A percentile compares a stretch with the other conserved stretches of the same genome.
Conservation (phyloP, 1,140 invertebrate species). For the Diorhabda carinulata region DNA sequence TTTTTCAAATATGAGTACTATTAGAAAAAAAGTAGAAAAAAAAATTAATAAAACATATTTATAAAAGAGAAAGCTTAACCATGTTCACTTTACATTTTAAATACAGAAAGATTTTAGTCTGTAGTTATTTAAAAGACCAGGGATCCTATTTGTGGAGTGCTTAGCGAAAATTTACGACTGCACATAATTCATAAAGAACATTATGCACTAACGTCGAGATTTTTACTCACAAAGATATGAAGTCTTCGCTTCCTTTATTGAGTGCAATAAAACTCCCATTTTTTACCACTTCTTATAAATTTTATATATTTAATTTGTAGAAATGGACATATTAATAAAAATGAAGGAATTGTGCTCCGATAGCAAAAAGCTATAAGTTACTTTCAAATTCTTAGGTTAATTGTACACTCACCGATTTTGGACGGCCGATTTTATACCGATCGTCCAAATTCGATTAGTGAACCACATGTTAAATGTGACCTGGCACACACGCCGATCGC, state of each 20-base stretch:
- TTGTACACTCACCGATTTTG: slow-evolving; percentile 15
- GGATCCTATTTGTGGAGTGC: not conserved
- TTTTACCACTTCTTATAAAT: not conserved
- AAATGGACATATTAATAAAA: not conserved
- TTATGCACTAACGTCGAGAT: not conserved
- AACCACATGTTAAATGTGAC: slow-evolving; percentile 5
- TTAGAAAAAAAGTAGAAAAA: too few species aligned
- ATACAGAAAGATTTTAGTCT: not conserved
- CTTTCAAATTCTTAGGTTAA: not conserved
- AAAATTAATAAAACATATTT: too few species aligned
- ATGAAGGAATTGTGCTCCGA: too few species aligned
- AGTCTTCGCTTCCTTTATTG: not conserved
- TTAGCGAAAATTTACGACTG: not conserved
- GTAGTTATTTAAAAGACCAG: not conserved
- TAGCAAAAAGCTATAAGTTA: too few species aligned
- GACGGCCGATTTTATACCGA: slow-evolving; percentile 15
- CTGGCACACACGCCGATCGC: too few species aligned
- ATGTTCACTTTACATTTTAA: not conserved
- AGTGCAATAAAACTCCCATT: not conserved
- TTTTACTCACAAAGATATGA: not conserved
- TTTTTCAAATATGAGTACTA: too few species aligned
- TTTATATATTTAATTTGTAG: not conserved
- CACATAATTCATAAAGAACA: slow-evolving; percentile 3
- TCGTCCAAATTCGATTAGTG: slow-evolving; percentile 14
- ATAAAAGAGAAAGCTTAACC: too few species aligned